Base-by-base conservation (phyloP, 2,113 vertebrate species). In the Ochotona princeps region DNA sequence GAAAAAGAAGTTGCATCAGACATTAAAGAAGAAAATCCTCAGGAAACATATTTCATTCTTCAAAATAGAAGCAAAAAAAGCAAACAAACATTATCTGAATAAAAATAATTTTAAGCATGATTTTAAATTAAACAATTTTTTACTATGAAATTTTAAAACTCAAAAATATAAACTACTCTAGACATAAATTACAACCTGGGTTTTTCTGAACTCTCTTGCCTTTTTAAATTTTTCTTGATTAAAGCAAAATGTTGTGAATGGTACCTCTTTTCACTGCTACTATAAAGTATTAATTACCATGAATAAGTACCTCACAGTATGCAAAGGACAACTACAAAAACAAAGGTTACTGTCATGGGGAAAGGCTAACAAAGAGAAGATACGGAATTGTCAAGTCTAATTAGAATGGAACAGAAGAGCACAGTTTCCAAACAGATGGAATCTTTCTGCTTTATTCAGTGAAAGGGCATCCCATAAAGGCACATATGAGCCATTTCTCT, bases 361-460 rank as follows among this genome's bases (percentile, higher is more conserved):
- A 96, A 97, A 96, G 93, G 90, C 35, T 96, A 97, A 95, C 7
- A 92, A 95, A 87, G 84, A 90, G 30, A 89, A 97, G 92, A 93
- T 44, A 87, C 15, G 80, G 97, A 96, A 76, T 70, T 97, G 73
- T 91, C 90, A 96, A 95, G 25, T 51, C 70, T 96, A 96, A 97
- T 97, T 96, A 97, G 87, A 92, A 57, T 92, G 92, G 97, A 97
- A 90, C 13, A 89, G 51, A 79, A 65, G 93, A 94, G 60, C 20
- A 28, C 87, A 65, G 18, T 96, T 96, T 88, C 81, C 78, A 81
- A 95, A 54, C 35, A 78, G 61, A 95, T 11, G 84, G 84, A 95
- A 94, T 82, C 91, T n/a, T 79, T 94, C 89, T 95, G 5, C 35
- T 94, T 95, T 61, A 92, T 95, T 89, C 87, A 91, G 32, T 91